Base-by-base conservation (phyloP, 2,113 vertebrate species). In the Atractosteus spatula region DNA sequence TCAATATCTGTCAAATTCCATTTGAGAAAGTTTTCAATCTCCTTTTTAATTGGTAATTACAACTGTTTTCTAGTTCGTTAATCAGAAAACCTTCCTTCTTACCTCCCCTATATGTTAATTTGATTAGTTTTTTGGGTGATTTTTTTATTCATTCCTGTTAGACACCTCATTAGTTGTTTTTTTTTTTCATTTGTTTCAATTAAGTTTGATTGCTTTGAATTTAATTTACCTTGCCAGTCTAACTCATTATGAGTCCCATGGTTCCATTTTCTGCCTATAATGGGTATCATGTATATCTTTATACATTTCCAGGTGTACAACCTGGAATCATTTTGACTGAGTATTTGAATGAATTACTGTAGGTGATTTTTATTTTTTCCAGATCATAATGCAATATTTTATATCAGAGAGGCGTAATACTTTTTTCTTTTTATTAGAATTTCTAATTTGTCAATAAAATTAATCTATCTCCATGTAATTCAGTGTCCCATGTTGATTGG, bases 171-270 rank as follows among this genome's bases (percentile, higher is more conserved):
- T 57, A 44, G 29, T 29, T 29, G 29, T 29, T 29, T 29, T 29
- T 14, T 14, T 14, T 70, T n/a, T 70, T 61, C 12, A 44, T 70
- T 55, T 12, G 16, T 70, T 61, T 55, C 55, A 70, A 43, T 45
- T 59, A 70, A 59, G 61, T 43, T 43, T 70, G 69, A 61, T 70
- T 59, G 69, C 55, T 59, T 14, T 70, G 54, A 70, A 59, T 70
- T 3, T 7, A 55, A 14, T 41, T 6, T 29, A 29, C 29, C 29
- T 29, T 70, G 69, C 55, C 68, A 70, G 10, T 70, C 44, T 61
- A 61, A 59, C n/a, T 43, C 16, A 70, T 44, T 16, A 41, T 14
- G 12, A 43, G 7, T 54, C 47, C 17, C n/a, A 13, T 6, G 8
- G 47, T 59, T 5, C 54, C 10, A 55, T 13, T 16, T 55, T 3